phyloP scores from a whole-genome alignment of 2,113 vertebrate species.

The Nematolebias whitei region DNA sequence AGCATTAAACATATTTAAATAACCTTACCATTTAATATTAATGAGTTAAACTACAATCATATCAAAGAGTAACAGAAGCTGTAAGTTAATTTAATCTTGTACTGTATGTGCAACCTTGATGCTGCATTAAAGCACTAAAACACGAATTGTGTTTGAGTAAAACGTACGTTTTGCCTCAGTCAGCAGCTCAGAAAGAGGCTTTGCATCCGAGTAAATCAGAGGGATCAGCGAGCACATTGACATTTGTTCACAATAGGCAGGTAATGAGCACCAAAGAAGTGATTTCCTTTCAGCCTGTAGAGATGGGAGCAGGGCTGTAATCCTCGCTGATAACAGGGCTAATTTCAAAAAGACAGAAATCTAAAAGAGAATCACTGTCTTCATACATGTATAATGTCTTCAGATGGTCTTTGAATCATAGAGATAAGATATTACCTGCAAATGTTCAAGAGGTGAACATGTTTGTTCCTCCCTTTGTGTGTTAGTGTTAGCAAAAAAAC shows the following conservation, averaged over 20 bases:
- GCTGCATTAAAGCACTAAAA: too few relatives aligned
- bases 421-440: constrained; percentile 1
- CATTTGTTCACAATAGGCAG: constrained; percentile 42
- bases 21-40: too few relatives aligned
- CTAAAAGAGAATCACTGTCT: constrained; percentile 31
- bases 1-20: too few relatives aligned
- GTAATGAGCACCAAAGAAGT: constrained; percentile 36
- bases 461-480: not conserved
- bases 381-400: constrained; percentile 60
- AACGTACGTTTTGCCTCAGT: not conserved
- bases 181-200: not conserved
- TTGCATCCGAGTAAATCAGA: constrained; percentile 27
- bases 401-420: not conserved
- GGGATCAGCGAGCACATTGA: constrained; percentile 24
- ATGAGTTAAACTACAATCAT: too few relatives aligned
- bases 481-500: not conserved
- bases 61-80: too few relatives aligned
- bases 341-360: constrained; percentile 63
- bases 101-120: not conserved
- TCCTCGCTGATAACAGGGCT: constrained; percentile 58
- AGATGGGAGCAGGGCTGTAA: constrained; percentile 45
- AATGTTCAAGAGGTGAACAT: not conserved
- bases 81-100: not conserved
- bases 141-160: too few relatives aligned
- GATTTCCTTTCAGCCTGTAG: constrained; percentile 45